Base-by-base conservation (phyloP, 1,140 invertebrate genomes). In the Drosophila albomicans region DNA sequence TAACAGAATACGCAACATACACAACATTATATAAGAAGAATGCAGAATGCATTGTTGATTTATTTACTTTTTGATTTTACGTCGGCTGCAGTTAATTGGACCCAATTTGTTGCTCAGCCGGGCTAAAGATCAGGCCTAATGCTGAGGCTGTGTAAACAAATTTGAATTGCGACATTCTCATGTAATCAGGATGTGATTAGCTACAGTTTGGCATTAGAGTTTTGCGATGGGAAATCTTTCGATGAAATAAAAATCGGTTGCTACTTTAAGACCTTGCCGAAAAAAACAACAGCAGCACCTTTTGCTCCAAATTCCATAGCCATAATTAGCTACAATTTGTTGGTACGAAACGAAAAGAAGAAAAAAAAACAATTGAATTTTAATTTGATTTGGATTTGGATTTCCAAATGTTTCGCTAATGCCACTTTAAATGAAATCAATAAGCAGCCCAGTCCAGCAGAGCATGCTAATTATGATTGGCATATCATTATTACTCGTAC, bases 11-110 rank as follows among this genome's bases (percentile, higher is more conserved):
- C 52, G 30, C n/a, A 56, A 35, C 52, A 35, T 35, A 3, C 51
- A 52, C 8, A 25, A 25, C 20, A 25, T 25, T 30, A 28, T 52
- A 32, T 52, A 7, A 51, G 38, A n/a, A 45, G 20, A 25, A 25
- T 25, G n/a, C 32, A 32, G 10, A 1, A 63, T 73, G 74, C 35
- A 59, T 74, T 76, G 71, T 82, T 82, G 71, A 76, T 78, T 88
- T 87, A 78, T 87, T 87, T 87, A 88, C 82, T 87, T 87, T 87
- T 88, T 87, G 82, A 86, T 86, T 90, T 65, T 41, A 54, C 52
- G 65, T 74, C 69, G 61, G 10, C 49, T 79, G 85, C 86, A 85
- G 85, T 89, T 89, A 89, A 89, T 89, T 89, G 85, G 85, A 43
- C 73, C 52, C 20, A 25, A 52, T 46, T 74, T 72, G 64, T 16